Conservation (phyloP, 2,113 vertebrate species). For the Eidolon helvum region DNA sequence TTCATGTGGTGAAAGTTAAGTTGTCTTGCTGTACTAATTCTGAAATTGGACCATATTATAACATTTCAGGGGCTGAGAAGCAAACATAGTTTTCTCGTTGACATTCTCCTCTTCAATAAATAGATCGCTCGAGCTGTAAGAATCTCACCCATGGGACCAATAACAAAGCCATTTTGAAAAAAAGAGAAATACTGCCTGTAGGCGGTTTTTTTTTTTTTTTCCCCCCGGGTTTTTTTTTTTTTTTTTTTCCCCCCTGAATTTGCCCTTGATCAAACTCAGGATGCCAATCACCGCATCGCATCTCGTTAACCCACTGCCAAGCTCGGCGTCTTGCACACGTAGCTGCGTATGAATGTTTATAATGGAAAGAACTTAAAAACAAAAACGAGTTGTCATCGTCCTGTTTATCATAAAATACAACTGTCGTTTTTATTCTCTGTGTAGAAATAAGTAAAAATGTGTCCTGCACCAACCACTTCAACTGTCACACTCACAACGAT, state of each 20-base stretch:
- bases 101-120: neutral
- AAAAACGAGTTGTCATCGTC: neutral
- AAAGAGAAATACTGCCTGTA: neutral
- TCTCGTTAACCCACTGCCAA: neutral
- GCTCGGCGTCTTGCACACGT: neutral
- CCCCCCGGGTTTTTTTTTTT: neutral
- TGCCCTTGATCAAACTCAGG: neutral
- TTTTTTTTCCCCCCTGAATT: neutral
- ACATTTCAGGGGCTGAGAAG: neutral
- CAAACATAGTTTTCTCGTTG: neutral
- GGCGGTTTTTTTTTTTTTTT: neutral
- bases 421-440: neutral
- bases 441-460: neutral
- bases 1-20: neutral
- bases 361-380: neutral
- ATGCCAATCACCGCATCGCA: neutral
- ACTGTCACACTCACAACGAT: neutral
- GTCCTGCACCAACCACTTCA: neutral
- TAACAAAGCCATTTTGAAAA: neutral
- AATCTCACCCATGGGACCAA: neutral
- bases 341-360: neutral
- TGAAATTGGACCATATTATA: neutral
- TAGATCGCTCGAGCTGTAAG: neutral
- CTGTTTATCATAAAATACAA: neutral
- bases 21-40: neutral